A percentile compares a stretch with the other conserved stretches of the same genome.
Conservation (phyloP, 2,113 vertebrate genomes). For the Macrotis lagotis region DNA sequence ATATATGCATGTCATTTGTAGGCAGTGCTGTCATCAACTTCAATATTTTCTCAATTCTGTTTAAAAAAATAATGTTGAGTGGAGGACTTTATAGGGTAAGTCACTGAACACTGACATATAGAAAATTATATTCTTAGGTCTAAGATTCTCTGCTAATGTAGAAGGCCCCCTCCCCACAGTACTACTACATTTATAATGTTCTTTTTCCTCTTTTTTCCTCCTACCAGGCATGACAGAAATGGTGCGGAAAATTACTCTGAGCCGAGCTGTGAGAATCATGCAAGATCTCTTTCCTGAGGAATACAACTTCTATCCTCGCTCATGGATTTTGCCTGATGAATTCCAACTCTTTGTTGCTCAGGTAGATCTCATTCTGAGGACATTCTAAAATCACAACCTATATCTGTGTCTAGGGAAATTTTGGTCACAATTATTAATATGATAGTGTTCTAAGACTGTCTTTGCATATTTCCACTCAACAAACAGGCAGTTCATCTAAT, state of each 20-base stretch:
- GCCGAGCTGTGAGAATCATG: slow-evolving; percentile 93
- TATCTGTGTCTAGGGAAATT: not conserved
- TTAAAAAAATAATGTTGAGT: not conserved
- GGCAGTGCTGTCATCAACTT: not conserved
- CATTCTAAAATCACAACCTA: not conserved
- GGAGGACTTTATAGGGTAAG: slow-evolving; percentile 29
- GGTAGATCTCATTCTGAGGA: slow-evolving; percentile 81
- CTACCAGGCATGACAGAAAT: slow-evolving; percentile 95
- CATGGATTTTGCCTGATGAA: slow-evolving; percentile 98
- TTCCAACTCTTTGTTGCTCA: slow-evolving; percentile 90
- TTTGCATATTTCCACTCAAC: not conserved
- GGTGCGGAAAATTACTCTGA: slow-evolving; percentile 94
- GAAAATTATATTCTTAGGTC: not conserved
- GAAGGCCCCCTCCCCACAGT: slow-evolving; percentile 52
- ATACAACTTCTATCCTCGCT: slow-evolving; percentile 97
- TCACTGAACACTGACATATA: not conserved
- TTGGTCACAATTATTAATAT: not conserved
- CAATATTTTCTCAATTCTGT: not conserved
- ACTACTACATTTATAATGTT: not conserved
- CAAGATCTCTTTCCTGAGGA: slow-evolving; percentile 95
- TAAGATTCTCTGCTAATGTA: not conserved
- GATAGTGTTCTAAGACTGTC: not conserved
- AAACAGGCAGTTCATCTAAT: not conserved
- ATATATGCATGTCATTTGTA: too few relatives aligned
- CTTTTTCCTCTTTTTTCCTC: slow-evolving; percentile 41